phyloP scores from a whole-genome alignment of 2,888 invertebrate species.

The Brenthis daphne region DNA sequence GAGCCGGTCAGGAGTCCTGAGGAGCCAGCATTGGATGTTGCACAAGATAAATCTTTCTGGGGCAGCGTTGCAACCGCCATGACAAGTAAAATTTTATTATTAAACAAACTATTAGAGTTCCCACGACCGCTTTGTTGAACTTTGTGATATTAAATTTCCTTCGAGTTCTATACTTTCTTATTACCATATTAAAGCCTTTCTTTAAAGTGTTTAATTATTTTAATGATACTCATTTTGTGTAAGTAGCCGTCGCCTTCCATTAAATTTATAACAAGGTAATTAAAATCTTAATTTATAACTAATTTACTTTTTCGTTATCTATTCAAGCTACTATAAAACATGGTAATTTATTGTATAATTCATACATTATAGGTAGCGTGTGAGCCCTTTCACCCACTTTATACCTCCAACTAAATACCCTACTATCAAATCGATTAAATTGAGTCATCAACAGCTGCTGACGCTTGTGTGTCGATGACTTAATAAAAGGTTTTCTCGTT shows the following conservation, averaged over 20 bases:
- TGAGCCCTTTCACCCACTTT: neutral
- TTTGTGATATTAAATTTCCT: constrained; percentile 2
- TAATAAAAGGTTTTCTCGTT: constrained; percentile 1
- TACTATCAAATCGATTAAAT: constrained; percentile 3
- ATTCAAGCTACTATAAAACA: too few species aligned
- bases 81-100: constrained; percentile 57
- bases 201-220: neutral
- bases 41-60: constrained; percentile 78
- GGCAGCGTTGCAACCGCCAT: constrained; percentile 71
- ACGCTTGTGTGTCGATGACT: neutral
- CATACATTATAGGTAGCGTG: too few species aligned
- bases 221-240: constrained; percentile 7
- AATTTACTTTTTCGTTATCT: neutral
- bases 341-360: too few species aligned
- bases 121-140: constrained; percentile 17
- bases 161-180: neutral
- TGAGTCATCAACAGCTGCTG: constrained; percentile 8
- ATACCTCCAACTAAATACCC: neutral
- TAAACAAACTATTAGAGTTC: constrained; percentile 16
- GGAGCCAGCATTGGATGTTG: constrained; percentile 76
- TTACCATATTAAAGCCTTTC: constrained; percentile 1
- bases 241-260: neutral
- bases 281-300: constrained; percentile 2
- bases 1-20: constrained; percentile 76
- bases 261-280: constrained; percentile 11